A percentile compares a stretch with the other conserved stretches of the same genome.
phyloP scores from a whole-genome alignment of 2,888 invertebrate genomes.

The Ischnura elegans region DNA sequence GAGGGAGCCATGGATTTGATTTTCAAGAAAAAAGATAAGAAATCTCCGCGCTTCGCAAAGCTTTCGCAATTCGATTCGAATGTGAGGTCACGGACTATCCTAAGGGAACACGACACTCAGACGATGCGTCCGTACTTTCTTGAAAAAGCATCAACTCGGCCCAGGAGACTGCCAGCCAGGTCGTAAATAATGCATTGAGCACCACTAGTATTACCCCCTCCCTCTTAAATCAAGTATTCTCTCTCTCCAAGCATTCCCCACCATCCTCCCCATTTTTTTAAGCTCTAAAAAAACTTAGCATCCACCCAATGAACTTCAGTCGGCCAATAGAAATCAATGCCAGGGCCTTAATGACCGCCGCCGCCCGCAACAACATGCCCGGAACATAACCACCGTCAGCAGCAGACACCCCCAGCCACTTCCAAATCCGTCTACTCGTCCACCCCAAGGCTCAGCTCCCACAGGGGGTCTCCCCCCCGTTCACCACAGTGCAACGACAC shows the following conservation, averaged over 20 bases:
- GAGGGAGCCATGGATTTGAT: no score
- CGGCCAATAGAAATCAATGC: constrained; percentile 65
- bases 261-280: neutral
- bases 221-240: constrained; percentile 52
- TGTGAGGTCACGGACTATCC: neutral
- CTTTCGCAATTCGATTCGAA: neutral
- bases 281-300: constrained; percentile 49
- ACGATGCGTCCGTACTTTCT: neutral
- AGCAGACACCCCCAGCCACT: neutral
- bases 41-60: neutral
- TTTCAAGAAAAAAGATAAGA: no score
- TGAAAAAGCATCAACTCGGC: neutral
- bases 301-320: constrained; percentile 58
- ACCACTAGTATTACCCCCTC: neutral
- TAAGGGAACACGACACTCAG: neutral
- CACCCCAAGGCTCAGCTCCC: neutral
- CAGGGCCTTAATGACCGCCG: constrained; percentile 53
- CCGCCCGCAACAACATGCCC: neutral
- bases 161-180: neutral
- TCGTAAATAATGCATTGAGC: constrained; percentile 61
- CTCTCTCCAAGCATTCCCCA: neutral
- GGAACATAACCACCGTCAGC: neutral
- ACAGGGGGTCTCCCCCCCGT: neutral
- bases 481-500: neutral
- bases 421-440: neutral